Percentiles rank a stretch among this genome's conserved stretches.
Conservation (phyloP, 30 jellyfish, hydroid and myxozoan species). For the Hydra vulgaris region DNA sequence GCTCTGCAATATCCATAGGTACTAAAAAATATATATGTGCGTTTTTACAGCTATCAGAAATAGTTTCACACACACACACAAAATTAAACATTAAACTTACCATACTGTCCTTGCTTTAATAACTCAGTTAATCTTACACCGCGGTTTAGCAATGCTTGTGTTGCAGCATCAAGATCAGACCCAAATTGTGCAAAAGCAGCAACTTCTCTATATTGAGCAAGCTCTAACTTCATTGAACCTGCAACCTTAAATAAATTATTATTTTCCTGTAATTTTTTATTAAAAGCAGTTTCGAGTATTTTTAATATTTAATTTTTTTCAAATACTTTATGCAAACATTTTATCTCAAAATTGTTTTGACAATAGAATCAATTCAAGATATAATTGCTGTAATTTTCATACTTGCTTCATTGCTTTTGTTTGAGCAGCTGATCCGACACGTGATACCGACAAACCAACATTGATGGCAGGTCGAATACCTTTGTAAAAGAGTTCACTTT, state of each 20-base stretch:
- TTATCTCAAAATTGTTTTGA: too few relatives aligned
- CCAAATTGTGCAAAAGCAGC: conserved; percentile 99
- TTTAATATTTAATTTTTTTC: neutral
- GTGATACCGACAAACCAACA: conserved; percentile 98
- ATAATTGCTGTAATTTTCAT: neutral
- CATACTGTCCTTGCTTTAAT: conserved; percentile 98
- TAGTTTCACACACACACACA: neutral
- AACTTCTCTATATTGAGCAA: conserved; percentile 99
- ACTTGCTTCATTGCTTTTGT: conserved; percentile 99
- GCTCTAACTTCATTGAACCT: conserved; percentile 99
- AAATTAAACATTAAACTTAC: conserved; percentile 23
- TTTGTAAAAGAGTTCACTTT: conserved; percentile 95
- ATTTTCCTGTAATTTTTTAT: neutral
- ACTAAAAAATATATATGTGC: conserved; percentile 44
- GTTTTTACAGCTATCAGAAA: neutral
- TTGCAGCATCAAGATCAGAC: conserved; percentile 98
- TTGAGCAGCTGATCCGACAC: conserved; percentile 99
- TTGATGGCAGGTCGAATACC: conserved; percentile 99
- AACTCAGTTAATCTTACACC: conserved; percentile 96
- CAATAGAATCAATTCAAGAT: too few relatives aligned
- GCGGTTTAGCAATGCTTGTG: conserved; percentile 97
- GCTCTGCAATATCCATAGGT: conserved; percentile 99
- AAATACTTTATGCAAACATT: neutral
- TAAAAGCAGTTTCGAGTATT: neutral
- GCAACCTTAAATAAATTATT: conserved; percentile 62